A percentile compares a stretch with the other conserved stretches of the same genome.
Conservation (phyloP, 2,113 vertebrate genomes). For the Rhegmatorhina hoffmannsi region DNA sequence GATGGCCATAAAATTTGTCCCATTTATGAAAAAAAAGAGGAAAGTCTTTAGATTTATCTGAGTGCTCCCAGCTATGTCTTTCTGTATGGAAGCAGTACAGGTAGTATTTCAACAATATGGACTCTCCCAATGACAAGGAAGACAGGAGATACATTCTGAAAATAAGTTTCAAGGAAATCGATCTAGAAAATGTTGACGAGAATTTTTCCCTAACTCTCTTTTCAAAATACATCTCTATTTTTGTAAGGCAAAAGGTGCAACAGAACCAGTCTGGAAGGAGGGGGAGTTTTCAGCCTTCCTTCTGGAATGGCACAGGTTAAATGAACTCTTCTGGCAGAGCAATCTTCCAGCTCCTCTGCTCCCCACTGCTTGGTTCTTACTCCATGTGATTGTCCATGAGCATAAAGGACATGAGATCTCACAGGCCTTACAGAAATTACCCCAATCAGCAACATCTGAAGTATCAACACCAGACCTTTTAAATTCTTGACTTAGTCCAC, state of each 20-base stretch:
- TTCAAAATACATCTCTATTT: slow-evolving; percentile 2
- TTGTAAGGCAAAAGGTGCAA: background rate
- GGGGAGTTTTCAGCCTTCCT: background rate
- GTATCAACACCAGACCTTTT: background rate
- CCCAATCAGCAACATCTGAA: background rate
- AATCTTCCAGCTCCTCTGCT: background rate
- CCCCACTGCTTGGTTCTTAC: background rate
- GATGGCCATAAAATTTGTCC: background rate
- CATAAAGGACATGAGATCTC: accelerated
- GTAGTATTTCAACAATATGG: background rate
- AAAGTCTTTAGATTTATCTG: background rate
- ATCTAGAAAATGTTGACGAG: background rate
- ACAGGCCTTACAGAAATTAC: background rate
- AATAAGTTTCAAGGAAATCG: background rate
- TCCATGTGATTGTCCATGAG: background rate
- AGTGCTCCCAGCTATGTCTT: background rate
- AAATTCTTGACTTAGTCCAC: background rate
- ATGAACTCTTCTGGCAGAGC: background rate
- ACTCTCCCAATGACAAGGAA: background rate
- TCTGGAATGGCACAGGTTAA: background rate
- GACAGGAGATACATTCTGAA: slow-evolving; percentile 3
- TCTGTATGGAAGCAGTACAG: background rate
- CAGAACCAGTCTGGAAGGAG: background rate
- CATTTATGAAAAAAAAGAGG: background rate
- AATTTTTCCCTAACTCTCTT: background rate